Evolutionary conservation across 2,113 vertebrate species (phyloP).

Genomic region (Arenaria interpres): DNA sequence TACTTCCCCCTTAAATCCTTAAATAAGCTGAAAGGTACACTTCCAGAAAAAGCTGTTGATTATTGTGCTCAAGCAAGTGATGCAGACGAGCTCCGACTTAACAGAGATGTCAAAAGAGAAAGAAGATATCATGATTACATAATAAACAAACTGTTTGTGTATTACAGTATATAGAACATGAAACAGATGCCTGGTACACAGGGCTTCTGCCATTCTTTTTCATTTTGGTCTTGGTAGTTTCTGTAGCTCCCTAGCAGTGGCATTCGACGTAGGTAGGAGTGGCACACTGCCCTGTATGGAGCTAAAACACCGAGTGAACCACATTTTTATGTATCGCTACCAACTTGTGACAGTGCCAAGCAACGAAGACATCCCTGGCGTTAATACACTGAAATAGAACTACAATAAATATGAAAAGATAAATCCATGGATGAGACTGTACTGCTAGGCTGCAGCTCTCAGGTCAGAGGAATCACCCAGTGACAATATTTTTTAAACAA

Average conservation of each 20-base stretch:
- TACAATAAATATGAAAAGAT: neutral
- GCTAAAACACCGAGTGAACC: neutral
- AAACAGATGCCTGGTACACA: neutral
- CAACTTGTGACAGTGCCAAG: neutral
- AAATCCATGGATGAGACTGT: neutral
- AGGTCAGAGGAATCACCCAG: neutral
- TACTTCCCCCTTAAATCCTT: neutral
- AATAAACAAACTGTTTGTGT: neutral
- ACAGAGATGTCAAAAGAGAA: neutral
- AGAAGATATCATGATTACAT: neutral
- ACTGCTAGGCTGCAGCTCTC: neutral
- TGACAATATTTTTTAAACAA: neutral
- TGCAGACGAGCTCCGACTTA: neutral
- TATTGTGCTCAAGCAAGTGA: accelerated
- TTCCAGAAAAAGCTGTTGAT: neutral
- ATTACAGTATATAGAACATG: neutral
- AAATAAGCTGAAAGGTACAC: neutral
- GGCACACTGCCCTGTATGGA: no score
- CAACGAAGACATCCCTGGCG: neutral
- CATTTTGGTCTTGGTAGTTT: neutral
- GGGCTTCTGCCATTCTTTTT: neutral
- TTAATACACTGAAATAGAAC: neutral
- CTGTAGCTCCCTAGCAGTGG: neutral
- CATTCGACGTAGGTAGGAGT: neutral
- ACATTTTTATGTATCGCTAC: neutral